Percentiles rank a stretch among this genome's conserved stretches.
Conservation (phyloP, 2,113 vertebrate genomes). For the Petrocephalus zakoni region DNA sequence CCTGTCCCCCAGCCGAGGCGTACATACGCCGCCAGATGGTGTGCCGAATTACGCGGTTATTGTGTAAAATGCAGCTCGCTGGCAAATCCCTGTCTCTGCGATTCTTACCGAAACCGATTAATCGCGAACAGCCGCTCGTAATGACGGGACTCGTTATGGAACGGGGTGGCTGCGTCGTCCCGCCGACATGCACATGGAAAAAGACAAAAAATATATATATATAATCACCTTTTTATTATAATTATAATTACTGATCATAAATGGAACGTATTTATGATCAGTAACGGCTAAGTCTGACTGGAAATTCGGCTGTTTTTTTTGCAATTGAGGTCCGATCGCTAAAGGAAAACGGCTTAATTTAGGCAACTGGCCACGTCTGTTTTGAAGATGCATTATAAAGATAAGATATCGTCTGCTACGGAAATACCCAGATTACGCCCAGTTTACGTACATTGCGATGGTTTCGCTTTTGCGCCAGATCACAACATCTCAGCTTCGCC, state of each 20-base stretch:
- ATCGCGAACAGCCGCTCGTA: neutral
- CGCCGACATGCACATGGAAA: neutral
- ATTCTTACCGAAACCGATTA: neutral
- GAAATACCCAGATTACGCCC: neutral
- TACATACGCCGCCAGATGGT: neutral
- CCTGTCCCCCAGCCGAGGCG: neutral
- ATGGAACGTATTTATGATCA: no score
- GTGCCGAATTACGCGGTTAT: neutral
- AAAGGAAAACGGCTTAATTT: neutral
- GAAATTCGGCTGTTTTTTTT: neutral
- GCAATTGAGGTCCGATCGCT: neutral
- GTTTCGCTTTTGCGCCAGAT: neutral
- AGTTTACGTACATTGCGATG: neutral
- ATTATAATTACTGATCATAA: neutral
- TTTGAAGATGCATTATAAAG: neutral
- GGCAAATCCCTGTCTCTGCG: neutral
- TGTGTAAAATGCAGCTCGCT: neutral
- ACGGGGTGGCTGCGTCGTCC: neutral
- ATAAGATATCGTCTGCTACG: neutral
- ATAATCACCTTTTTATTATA: neutral
- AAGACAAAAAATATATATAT: no score
- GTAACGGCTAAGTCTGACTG: neutral
- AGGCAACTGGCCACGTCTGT: neutral
- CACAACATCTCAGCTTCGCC: neutral
- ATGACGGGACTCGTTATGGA: neutral